Evolutionary conservation across 2,113 vertebrate genomes (phyloP).

Genomic region (Osmerus mordax): DNA sequence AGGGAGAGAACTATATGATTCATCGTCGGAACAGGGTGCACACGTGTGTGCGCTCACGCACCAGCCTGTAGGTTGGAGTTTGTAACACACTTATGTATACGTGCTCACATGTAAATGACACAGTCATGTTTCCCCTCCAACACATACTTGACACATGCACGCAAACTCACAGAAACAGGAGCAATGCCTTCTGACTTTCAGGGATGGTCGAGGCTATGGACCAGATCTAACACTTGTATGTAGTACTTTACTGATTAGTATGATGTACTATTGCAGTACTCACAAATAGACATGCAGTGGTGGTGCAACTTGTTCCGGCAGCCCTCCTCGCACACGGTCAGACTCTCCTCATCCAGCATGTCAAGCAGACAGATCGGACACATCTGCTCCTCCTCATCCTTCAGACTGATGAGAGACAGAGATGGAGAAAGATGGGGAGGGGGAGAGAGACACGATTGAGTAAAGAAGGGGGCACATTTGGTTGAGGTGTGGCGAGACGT

Average conservation of each 20-base stretch:
- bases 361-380: conserved; percentile 88
- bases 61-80: no score
- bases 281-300: conserved; percentile 94
- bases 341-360: conserved; percentile 89
- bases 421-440: conserved; percentile 12
- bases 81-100: background rate
- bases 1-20: background rate
- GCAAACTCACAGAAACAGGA: background rate
- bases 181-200: conserved; percentile 14
- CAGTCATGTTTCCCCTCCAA: background rate
- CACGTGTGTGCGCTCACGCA: background rate
- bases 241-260: background rate
- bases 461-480: background rate
- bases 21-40: background rate
- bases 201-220: background rate
- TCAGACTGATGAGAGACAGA: conserved; percentile 69
- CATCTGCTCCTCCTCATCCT: conserved; percentile 91
- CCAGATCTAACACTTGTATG: background rate
- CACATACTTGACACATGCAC: background rate
- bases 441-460: background rate
- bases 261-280: conserved; percentile 38
- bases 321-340: conserved; percentile 86
- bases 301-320: conserved; percentile 90
- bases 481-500: no score
- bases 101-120: background rate